Base-by-base conservation (phyloP, 2,797 vertebrate species). In the Pogoniulus pusillus region DNA sequence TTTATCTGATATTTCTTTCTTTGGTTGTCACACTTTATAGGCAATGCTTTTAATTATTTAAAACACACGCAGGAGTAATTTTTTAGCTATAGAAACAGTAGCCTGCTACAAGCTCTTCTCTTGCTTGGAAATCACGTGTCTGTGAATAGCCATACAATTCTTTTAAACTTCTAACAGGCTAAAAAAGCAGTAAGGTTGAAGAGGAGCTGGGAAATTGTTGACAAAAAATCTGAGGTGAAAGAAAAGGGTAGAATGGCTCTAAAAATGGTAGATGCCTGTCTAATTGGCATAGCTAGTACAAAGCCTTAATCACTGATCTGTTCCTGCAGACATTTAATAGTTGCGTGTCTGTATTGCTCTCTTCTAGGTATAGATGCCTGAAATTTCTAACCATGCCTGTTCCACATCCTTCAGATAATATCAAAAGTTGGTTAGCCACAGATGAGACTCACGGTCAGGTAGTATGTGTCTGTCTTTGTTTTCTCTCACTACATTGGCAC, bases 381-480 rank as follows among this genome's bases (percentile, higher is more conserved):
- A 86, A 90, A 85, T 27, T 24, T 85, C 20, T 95, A 69, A 88
- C 59, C 53, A 72, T 16, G 12, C 88, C 93, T 91, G 73, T 96
- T 77, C 95, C 95, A 54, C 63, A 59, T 62, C 93, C 95, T 78
- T 78, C 94, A 81, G 90, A 90, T 34, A 54, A 53, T 15, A 87
- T 96, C 82, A 94, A 59, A 90, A 81, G 6, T 22, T 96, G 95
- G 95, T 77, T 96, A 81, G 57, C 60, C 76, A 30, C 59, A 87
- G 75, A 94, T 23, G 72, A 92, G 20, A 49, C 22, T 73, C 54
- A 23, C 14, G 59, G 72, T 7, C 63, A 96, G 94, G 95, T 96
- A 95, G 13, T 4, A 20, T 13, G n/a, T 68, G 30, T 24, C 35
- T 71, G 53, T 20, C 8, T 69, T 71, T 59, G n/a, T n/a, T 82